A percentile compares a stretch with the other conserved stretches of the same genome.
Evolutionary conservation across 2,888 invertebrate genomes (phyloP).

Genomic region (Neoscelio sp.): DNA sequence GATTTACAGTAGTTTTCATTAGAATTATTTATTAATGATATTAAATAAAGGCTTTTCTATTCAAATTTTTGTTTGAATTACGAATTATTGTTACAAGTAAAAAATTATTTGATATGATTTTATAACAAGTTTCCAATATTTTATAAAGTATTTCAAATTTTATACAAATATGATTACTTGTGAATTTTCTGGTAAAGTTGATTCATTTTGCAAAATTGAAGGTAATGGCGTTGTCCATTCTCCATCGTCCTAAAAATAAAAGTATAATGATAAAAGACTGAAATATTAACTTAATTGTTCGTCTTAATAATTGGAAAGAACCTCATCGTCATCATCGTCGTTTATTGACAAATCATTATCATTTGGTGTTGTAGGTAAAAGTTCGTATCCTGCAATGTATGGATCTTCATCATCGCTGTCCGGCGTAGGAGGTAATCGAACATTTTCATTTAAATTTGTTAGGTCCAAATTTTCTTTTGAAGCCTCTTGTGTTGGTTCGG

Average conservation of each 20-base stretch:
- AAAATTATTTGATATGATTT: too few relatives aligned
- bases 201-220: neutral
- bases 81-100: too few relatives aligned
- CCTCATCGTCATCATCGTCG: constrained; percentile 26
- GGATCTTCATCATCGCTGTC: constrained; percentile 43
- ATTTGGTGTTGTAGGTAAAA: constrained; percentile 28
- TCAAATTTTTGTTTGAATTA: too few relatives aligned
- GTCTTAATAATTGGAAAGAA: neutral
- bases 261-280: too few relatives aligned
- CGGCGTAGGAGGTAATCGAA: constrained; percentile 14
- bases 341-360: constrained; percentile 1
- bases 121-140: too few relatives aligned
- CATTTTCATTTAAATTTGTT: constrained; percentile 14
- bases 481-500: constrained; percentile 41
- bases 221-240: constrained; percentile 23
- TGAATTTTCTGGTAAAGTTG: constrained; percentile 7
- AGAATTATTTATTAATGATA: too few relatives aligned
- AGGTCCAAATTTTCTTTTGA: constrained; percentile 34
- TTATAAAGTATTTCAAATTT: too few relatives aligned
- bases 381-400: constrained; percentile 31
- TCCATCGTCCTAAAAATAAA: constrained; percentile 25
- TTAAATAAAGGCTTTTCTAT: too few relatives aligned
- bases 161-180: constrained; percentile 3
- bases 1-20: too few relatives aligned
- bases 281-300: too few relatives aligned